A percentile compares a stretch with the other conserved stretches of the same genome.
Evolutionary conservation across 2,797 vertebrate species (phyloP).

Genomic region (Acrossocheilus fasciatus): DNA sequence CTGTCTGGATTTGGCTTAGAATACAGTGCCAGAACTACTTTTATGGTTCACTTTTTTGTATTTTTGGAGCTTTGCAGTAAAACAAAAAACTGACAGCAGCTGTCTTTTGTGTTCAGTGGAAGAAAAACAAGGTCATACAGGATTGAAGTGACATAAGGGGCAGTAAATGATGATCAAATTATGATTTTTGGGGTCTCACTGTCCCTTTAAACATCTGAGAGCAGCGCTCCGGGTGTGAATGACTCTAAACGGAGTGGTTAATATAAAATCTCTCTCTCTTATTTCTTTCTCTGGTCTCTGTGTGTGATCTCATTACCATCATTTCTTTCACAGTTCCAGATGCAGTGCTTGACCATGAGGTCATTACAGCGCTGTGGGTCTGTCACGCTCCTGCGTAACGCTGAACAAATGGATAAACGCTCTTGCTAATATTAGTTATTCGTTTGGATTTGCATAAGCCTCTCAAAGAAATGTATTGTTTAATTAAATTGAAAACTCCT

Average conservation of each 20-base stretch:
- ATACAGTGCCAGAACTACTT: background rate
- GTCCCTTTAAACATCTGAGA: background rate
- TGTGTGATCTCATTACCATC: slow-evolving; percentile 30
- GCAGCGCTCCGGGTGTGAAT: background rate
- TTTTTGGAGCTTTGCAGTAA: background rate
- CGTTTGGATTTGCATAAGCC: slow-evolving; percentile 56
- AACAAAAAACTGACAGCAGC: background rate
- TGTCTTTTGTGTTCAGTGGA: background rate
- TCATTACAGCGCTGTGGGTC: slow-evolving; percentile 39
- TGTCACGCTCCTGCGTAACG: slow-evolving; percentile 32
- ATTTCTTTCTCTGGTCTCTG: background rate
- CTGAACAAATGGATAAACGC: slow-evolving; percentile 32
- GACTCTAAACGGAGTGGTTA: background rate
- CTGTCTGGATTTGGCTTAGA: background rate
- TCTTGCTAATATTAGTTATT: slow-evolving; percentile 39
- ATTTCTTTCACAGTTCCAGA: slow-evolving; percentile 7
- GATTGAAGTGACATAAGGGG: background rate
- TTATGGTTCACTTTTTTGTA: background rate
- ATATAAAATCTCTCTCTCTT: slow-evolving; percentile 18
- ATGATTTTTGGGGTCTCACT: background rate
- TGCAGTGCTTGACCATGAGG: background rate
- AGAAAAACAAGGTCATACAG: background rate
- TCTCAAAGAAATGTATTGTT: slow-evolving; percentile 60
- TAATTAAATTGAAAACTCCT: slow-evolving; percentile 60
- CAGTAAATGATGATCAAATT: background rate